A percentile compares a stretch with the other conserved stretches of the same genome.
Conservation (phyloP, 2,888 invertebrate genomes). For the Diplazon laetatorius region DNA sequence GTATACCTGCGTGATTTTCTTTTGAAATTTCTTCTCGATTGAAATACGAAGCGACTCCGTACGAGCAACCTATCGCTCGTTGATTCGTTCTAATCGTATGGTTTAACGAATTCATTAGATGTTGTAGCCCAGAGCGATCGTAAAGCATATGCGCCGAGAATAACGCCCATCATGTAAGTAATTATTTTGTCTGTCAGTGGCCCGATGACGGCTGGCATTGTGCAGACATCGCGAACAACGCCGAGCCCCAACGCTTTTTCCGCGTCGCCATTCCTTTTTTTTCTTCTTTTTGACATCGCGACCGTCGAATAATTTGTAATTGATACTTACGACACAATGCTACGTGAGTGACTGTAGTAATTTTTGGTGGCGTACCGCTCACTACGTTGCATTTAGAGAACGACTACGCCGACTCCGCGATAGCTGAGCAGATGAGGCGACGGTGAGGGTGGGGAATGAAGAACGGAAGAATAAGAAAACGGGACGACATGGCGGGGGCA, state of each 20-base stretch:
- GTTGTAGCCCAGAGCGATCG: background rate
- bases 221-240: background rate
- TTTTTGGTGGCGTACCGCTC: background rate
- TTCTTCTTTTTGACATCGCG: constrained; percentile 11
- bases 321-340: constrained; percentile 30
- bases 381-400: constrained; percentile 15
- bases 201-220: constrained; percentile 15
- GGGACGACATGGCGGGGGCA: constrained; percentile 42
- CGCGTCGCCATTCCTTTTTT: no score
- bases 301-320: constrained; percentile 44
- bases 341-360: constrained; percentile 11
- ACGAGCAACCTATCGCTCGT: constrained; percentile 1
- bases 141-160: constrained; percentile 1
- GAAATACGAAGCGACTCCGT: constrained; percentile 13
- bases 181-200: constrained; percentile 45
- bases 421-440: constrained; percentile 6
- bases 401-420: constrained; percentile 29
- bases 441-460: constrained; percentile 33
- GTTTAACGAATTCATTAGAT: constrained; percentile 42
- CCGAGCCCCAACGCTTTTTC: background rate
- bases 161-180: constrained; percentile 13
- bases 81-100: constrained; percentile 41
- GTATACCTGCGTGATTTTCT: background rate
- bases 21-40: constrained; percentile 4
- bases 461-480: constrained; percentile 35